Conservation (phyloP, 2,888 invertebrate species). For the Bellardia bayeri region DNA sequence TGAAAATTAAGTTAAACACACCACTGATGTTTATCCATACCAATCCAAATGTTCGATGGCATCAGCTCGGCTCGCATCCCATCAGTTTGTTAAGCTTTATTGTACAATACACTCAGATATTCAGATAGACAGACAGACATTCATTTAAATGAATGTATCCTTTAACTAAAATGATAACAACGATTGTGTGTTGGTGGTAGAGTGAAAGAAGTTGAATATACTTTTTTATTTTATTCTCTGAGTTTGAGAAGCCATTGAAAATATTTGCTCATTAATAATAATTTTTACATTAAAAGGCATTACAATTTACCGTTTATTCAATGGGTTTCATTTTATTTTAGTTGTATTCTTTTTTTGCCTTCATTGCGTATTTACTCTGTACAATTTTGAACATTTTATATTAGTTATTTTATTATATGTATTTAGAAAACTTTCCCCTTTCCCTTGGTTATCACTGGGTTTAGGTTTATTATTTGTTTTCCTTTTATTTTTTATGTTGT, state of each 20-base stretch:
- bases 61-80: conserved; percentile 11
- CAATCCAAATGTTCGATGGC: conserved; percentile 7
- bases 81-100: background rate
- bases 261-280: conserved; percentile 73
- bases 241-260: conserved; percentile 60
- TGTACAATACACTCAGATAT: background rate
- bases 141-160: conserved; percentile 53
- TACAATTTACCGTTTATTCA: conserved; percentile 63
- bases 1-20: conserved; percentile 7
- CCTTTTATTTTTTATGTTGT: background rate
- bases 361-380: conserved; percentile 13
- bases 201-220: conserved; percentile 13
- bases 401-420: background rate
- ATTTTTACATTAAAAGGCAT: conserved; percentile 63
- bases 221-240: conserved; percentile 3
- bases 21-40: conserved; percentile 31
- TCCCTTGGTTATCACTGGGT: conserved; percentile 55
- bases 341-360: conserved; percentile 20
- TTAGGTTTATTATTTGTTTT: conserved; percentile 11
- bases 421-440: conserved; percentile 47
- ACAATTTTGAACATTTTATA: conserved; percentile 44
- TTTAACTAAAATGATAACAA: conserved; percentile 26
- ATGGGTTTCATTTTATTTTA: conserved; percentile 63
- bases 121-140: background rate
- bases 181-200: background rate